Percentiles rank a stretch among this genome's conserved stretches.
Conservation (phyloP, 2,888 invertebrate genomes). For the Abscondita cerata region DNA sequence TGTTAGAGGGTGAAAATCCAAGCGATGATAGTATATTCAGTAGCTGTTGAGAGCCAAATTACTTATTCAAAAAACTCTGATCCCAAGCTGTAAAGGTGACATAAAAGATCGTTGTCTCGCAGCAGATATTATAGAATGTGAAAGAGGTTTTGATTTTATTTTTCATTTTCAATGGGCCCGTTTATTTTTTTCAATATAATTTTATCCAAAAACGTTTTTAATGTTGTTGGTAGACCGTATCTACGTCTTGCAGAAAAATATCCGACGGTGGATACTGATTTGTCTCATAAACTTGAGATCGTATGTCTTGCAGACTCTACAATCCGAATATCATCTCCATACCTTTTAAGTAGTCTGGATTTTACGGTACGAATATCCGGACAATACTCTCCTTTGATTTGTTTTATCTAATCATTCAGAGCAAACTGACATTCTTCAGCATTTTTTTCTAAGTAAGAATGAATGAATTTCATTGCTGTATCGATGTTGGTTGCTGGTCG, state of each 20-base stretch:
- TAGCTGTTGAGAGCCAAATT: neutral
- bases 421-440: neutral
- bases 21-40: neutral
- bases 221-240: neutral
- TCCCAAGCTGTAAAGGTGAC: neutral
- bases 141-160: neutral
- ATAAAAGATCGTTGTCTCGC: neutral
- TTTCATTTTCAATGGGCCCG: neutral
- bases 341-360: neutral
- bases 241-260: neutral
- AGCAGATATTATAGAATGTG: slow-evolving; percentile 7
- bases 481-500: neutral
- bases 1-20: neutral
- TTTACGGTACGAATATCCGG: neutral
- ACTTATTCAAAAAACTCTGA: slow-evolving; percentile 5
- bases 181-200: neutral
- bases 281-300: neutral
- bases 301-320: neutral
- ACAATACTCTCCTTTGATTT: slow-evolving; percentile 2
- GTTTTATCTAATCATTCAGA: neutral
- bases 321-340: neutral
- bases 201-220: neutral
- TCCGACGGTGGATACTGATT: too few relatives aligned
- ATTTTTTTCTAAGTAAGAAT: neutral
- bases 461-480: neutral